A percentile compares a stretch with the other conserved stretches of the same genome.
Conservation (phyloP, 2,797 vertebrate genomes). For the Mormyrops boulengeri region DNA sequence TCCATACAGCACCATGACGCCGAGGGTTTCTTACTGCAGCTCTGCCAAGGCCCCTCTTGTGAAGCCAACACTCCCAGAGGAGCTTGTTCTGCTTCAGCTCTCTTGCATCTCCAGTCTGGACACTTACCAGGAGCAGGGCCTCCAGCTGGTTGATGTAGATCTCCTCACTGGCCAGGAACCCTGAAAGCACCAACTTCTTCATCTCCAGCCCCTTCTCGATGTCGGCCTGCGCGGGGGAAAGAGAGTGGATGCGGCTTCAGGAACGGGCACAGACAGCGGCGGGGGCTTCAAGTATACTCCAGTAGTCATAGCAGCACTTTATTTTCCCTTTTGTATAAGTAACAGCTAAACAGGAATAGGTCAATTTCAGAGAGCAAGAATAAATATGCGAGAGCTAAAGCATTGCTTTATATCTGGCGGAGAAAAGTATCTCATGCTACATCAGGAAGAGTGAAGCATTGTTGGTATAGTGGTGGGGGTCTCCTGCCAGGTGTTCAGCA, state of each 20-base stretch:
- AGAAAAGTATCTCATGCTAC: background rate
- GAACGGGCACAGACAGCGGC: background rate
- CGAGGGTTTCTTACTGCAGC: background rate
- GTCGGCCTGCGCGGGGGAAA: slow-evolving; percentile 63
- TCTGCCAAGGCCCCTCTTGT: background rate
- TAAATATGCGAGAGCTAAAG: background rate
- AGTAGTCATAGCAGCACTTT: background rate
- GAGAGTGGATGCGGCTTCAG: slow-evolving; percentile 11
- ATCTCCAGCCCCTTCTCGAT: slow-evolving; percentile 92
- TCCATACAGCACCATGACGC: background rate
- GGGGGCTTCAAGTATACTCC: background rate
- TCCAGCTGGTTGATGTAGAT: slow-evolving; percentile 98
- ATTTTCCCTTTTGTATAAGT: background rate
- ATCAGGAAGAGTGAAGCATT: background rate
- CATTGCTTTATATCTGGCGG: background rate
- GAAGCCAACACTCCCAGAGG: background rate
- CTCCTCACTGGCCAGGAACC: slow-evolving; percentile 93
- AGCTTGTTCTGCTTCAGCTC: background rate
- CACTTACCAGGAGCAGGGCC: slow-evolving; percentile 81
- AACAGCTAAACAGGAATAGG: background rate
- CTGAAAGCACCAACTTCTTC: slow-evolving; percentile 92
- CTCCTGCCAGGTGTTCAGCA: background rate
- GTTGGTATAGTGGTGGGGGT: background rate
- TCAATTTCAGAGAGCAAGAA: background rate
- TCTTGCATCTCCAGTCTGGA: background rate